A percentile compares a stretch with the other conserved stretches of the same genome.
Conservation (phyloP, 1,140 invertebrate genomes). For the Polypedilum vanderplanki region DNA sequence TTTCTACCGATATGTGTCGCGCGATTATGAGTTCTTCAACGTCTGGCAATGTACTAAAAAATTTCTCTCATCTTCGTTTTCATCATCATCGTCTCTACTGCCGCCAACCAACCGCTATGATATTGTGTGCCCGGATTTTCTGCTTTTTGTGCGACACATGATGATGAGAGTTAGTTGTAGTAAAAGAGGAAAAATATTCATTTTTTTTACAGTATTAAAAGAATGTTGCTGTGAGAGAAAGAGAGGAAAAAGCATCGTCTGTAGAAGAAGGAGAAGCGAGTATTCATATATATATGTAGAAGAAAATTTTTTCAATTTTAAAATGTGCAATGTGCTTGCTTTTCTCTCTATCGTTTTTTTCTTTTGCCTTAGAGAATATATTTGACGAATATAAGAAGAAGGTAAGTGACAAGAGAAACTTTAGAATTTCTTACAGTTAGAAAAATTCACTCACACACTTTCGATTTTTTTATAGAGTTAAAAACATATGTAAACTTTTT, state of each 20-base stretch:
- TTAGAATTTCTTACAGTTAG: not conserved
- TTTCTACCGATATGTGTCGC: not conserved
- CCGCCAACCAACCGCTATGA: not conserved
- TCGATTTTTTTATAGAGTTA: no score
- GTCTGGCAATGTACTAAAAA: slow-evolving; percentile 17
- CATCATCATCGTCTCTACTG: not conserved
- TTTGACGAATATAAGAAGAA: not conserved
- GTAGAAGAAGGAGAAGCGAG: not conserved
- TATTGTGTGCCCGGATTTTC: slow-evolving; percentile 11
- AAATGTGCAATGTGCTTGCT: not conserved
- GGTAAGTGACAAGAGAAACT: slow-evolving; percentile 17
- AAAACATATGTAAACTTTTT: no score
- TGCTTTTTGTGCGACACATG: not conserved
- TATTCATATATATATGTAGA: not conserved
- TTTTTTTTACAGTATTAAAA: not conserved
- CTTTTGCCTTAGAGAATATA: no score
- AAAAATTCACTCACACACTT: no score
- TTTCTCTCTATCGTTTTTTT: no score
- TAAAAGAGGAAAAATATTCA: slow-evolving; percentile 3
- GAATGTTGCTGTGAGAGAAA: slow-evolving; percentile 9
- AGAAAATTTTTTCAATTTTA: slow-evolving; percentile 8
- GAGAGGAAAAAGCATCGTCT: not conserved
- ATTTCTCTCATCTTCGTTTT: not conserved
- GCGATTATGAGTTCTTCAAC: slow-evolving; percentile 12
- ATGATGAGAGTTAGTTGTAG: slow-evolving; percentile 12